Conservation (phyloP, 2,888 invertebrate species). For the Mythimna vitellina region DNA sequence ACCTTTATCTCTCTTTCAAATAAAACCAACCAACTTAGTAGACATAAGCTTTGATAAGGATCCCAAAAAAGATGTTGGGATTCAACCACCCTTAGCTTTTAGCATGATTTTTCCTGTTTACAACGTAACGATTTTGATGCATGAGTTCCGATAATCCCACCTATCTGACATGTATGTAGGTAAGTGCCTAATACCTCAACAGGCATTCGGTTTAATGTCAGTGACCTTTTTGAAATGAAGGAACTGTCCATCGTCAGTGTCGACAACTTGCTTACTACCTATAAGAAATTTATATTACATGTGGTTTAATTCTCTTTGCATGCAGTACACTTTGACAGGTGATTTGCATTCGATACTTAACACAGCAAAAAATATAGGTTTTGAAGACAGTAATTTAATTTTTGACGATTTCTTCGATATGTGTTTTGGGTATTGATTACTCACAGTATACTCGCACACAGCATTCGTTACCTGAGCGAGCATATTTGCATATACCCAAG, state of each 20-base stretch:
- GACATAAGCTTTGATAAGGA: conserved; percentile 49
- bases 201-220: conserved; percentile 61
- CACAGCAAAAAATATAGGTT: conserved; percentile 16
- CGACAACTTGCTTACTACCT: conserved; percentile 30
- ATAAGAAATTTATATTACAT: conserved; percentile 31
- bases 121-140: conserved; percentile 44
- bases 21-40: conserved; percentile 31
- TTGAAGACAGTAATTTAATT: conserved; percentile 7
- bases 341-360: conserved; percentile 41
- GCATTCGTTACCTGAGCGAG: conserved; percentile 42
- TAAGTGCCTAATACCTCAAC: conserved; percentile 54
- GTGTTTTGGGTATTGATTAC: conserved; percentile 39
- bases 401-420: conserved; percentile 16
- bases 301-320: not conserved
- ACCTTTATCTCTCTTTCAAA: conserved; percentile 38
- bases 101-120: conserved; percentile 58
- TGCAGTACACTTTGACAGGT: conserved; percentile 35
- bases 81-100: conserved; percentile 44
- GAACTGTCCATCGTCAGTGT: conserved; percentile 28
- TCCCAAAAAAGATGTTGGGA: conserved; percentile 42
- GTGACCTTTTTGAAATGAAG: conserved; percentile 67
- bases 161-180: conserved; percentile 48
- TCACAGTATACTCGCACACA: conserved; percentile 24
- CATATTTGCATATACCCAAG: conserved; percentile 35
- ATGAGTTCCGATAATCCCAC: conserved; percentile 42